Evolutionary conservation across 2,113 vertebrate species (phyloP).

Genomic region (Heliornis fulica): DNA sequence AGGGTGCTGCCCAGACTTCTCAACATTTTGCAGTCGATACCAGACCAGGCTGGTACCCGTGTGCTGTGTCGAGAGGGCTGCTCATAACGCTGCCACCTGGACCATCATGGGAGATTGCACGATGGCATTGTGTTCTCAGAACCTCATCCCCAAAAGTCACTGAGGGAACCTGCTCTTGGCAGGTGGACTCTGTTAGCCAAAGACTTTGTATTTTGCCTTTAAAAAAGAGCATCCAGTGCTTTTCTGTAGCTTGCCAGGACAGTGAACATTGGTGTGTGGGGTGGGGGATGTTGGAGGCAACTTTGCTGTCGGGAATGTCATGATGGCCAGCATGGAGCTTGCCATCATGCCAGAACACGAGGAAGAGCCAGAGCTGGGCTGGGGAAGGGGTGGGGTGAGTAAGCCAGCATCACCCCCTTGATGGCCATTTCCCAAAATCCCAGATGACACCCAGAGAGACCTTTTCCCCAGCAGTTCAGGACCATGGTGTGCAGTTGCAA

Average conservation of each 20-base stretch:
- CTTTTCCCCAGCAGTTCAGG: neutral
- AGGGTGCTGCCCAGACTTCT: neutral
- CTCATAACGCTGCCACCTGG: neutral
- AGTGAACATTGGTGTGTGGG: neutral
- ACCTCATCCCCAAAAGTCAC: neutral
- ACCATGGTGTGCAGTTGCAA: neutral
- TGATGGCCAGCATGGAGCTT: neutral
- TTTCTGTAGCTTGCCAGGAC: neutral
- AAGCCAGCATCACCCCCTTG: neutral
- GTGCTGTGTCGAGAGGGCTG: neutral
- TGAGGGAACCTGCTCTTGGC: neutral
- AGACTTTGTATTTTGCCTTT: neutral
- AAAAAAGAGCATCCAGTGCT: neutral
- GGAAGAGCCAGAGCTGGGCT: neutral
- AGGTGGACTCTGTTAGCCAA: neutral
- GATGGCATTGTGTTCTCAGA: fast-evolving
- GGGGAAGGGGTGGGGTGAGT: neutral
- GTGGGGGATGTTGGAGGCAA: neutral
- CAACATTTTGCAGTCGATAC: neutral
- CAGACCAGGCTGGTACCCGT: neutral
- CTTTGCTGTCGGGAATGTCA: neutral
- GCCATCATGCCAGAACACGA: neutral
- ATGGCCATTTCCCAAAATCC: neutral
- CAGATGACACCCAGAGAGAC: neutral
- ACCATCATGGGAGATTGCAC: fast-evolving